Conservation (phyloP, 2,113 vertebrate genomes). For the Chionomys nivalis region DNA sequence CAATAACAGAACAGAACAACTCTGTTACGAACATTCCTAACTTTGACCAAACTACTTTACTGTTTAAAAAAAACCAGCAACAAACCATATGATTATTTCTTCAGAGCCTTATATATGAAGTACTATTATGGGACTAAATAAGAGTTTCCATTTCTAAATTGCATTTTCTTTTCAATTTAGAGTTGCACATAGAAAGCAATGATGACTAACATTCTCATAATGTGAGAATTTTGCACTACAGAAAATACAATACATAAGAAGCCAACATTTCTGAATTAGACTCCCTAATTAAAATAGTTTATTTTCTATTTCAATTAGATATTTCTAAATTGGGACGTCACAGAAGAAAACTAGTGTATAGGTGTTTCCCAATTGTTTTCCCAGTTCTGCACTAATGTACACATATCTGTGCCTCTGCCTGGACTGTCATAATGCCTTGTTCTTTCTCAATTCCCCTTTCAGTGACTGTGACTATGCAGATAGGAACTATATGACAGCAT, state of each 20-base stretch:
- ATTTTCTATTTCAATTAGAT: neutral
- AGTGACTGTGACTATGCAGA: slow-evolving; percentile 35
- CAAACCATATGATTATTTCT: slow-evolving; percentile 19
- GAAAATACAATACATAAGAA: slow-evolving; percentile 25
- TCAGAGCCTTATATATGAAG: neutral
- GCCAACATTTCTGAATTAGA: slow-evolving; percentile 26
- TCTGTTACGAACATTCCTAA: neutral
- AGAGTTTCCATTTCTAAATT: slow-evolving; percentile 18
- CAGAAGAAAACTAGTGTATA: neutral
- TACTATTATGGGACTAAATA: neutral
- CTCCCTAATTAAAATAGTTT: neutral
- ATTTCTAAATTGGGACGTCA: neutral
- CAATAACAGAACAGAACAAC: neutral
- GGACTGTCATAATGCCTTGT: neutral
- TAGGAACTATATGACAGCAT: slow-evolving; percentile 57
- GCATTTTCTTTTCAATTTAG: neutral
- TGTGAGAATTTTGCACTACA: neutral
- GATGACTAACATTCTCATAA: neutral
- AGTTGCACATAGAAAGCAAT: neutral
- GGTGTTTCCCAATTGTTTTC: neutral
- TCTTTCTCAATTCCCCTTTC: slow-evolving; percentile 31
- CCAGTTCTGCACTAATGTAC: neutral
- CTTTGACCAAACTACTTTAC: neutral
- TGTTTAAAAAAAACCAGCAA: neutral
- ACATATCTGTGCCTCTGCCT: neutral